These are phyloP conservation scores for Threskiornis aethiopicus DNA, from an alignment of 2,797 vertebrate genomes.

Conservation along the genomic window DNA sequence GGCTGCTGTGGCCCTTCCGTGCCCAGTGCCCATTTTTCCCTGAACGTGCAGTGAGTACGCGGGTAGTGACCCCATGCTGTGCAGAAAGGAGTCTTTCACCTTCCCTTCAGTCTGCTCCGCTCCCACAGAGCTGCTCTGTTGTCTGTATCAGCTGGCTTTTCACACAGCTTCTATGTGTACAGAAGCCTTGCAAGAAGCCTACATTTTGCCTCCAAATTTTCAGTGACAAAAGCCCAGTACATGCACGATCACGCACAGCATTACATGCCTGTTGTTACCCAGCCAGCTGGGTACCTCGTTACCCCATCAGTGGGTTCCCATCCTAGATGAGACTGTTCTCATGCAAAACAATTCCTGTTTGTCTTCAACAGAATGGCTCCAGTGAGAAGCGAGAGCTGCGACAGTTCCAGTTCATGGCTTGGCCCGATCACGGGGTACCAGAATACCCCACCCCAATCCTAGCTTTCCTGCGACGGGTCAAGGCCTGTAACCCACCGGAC, in stretches of 20 bases:
- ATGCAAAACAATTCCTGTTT: not conserved
- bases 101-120: not conserved
- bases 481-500: slow-evolving; percentile 90
- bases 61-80: not conserved
- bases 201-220: not conserved
- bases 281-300: not conserved
- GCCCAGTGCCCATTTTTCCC: not conserved
- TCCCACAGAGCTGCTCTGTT: not conserved
- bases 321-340: not conserved
- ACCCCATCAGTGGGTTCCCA: not conserved
- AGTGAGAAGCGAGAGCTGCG: slow-evolving; percentile 93
- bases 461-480: slow-evolving; percentile 90
- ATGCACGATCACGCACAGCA: accelerated
- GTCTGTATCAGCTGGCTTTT: not conserved
- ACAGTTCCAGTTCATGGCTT: slow-evolving; percentile 97
- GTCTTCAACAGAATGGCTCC: slow-evolving; percentile 85
- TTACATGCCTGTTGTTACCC: not conserved
- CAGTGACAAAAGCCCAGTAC: not conserved
- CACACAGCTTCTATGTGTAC: not conserved
- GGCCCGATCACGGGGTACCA: slow-evolving; percentile 96
- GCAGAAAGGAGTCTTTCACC: not conserved
- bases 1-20: not conserved
- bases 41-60: accelerated
- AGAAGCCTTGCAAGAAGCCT: not conserved
- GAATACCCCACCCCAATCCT: slow-evolving; percentile 93